These are phyloP conservation scores for Eupithecia inturbata DNA, from an alignment of 2,888 invertebrate species.

Conservation along the genomic window DNA sequence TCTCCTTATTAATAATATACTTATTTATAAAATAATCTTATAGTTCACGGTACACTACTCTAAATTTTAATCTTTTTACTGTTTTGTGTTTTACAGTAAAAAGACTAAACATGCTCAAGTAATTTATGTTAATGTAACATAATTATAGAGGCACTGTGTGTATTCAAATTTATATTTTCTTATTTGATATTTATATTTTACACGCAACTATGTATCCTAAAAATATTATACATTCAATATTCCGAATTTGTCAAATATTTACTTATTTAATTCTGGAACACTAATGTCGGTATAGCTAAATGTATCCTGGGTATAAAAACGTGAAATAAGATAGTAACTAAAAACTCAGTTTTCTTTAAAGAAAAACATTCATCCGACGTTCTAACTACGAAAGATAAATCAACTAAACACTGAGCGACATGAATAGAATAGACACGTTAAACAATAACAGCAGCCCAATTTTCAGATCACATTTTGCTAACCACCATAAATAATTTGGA, in stretches of 20 bases:
- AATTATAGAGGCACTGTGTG: conserved; percentile 85
- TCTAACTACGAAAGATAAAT: conserved; percentile 23
- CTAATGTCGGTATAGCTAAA: conserved; percentile 35
- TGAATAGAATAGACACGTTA: conserved; percentile 79
- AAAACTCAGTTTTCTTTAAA: conserved; percentile 21
- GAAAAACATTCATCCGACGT: conserved; percentile 22
- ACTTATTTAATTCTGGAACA: conserved; percentile 32
- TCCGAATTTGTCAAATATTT: conserved; percentile 36
- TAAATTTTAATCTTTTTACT: conserved; percentile 78
- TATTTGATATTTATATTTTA: conserved; percentile 70
- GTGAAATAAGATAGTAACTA: conserved; percentile 12
- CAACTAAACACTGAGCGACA: conserved; percentile 79
- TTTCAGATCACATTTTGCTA: conserved; percentile 80
- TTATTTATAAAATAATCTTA: conserved; percentile 62
- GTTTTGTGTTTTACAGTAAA: conserved; percentile 63
- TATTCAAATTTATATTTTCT: conserved; percentile 76
- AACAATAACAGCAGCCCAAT: conserved; percentile 82
- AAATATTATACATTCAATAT: conserved; percentile 54
- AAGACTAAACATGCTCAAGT: conserved; percentile 79
- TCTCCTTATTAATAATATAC: conserved; percentile 69
- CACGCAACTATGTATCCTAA: conserved; percentile 58
- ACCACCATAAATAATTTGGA: conserved; percentile 46
- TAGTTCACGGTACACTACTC: conserved; percentile 75
- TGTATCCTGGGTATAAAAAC: conserved; percentile 31
- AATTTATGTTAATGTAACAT: conserved; percentile 85